These are phyloP conservation scores for Rotaria socialis DNA, from an alignment of 2,888 invertebrate genomes.

Conservation along the genomic window DNA sequence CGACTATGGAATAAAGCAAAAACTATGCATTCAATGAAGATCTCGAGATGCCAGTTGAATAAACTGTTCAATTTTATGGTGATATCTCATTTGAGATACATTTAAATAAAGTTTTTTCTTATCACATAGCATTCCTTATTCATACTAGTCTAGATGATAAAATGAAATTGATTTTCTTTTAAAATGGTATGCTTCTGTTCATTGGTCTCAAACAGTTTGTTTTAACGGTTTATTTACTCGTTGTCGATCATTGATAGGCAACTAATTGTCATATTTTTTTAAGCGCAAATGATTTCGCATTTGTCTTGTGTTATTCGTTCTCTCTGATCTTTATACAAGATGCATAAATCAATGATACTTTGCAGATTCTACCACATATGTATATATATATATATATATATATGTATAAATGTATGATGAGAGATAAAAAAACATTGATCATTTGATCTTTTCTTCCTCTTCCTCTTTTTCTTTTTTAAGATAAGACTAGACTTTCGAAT, in stretches of 20 bases:
- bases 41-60: neutral
- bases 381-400: too few relatives aligned
- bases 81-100: neutral
- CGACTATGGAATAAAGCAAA: neutral
- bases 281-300: neutral
- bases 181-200: too few relatives aligned
- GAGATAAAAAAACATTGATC: neutral
- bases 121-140: neutral
- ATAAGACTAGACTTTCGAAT: slow-evolving; percentile 4
- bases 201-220: neutral
- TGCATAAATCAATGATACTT: neutral
- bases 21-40: neutral
- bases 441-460: neutral
- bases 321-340: neutral
- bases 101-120: neutral
- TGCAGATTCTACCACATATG: neutral
- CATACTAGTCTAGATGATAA: neutral
- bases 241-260: neutral
- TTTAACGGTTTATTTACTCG: neutral
- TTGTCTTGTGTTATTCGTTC: neutral
- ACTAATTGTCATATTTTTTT: neutral
- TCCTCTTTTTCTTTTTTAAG: neutral
- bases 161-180: too few relatives aligned
- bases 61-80: neutral
- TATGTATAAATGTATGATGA: neutral